A percentile compares a stretch with the other conserved stretches of the same genome.
Conservation (phyloP, 1,140 invertebrate species). For the Hylyphantes graminicola region DNA sequence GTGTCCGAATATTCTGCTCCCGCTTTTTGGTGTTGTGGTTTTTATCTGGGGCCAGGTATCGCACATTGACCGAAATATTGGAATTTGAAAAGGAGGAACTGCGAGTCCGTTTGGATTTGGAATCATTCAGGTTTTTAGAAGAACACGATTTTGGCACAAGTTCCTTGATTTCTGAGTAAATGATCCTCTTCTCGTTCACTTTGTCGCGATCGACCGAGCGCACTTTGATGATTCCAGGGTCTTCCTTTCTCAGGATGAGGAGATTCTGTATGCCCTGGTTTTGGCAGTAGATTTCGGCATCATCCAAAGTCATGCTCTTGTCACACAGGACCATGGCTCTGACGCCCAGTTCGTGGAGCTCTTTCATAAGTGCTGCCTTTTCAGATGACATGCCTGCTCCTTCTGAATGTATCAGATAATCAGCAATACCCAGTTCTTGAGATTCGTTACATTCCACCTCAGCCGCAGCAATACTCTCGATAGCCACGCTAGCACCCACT, state of each 20-base stretch:
- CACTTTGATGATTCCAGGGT: conserved; percentile 74
- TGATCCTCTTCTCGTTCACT: conserved; percentile 75
- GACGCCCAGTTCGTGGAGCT: conserved; percentile 74
- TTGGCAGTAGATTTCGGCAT: conserved; percentile 76
- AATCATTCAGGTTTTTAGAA: background rate
- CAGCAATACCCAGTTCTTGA: conserved; percentile 67
- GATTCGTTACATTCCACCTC: conserved; percentile 67
- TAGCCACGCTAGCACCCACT: conserved; percentile 80
- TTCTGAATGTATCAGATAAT: conserved; percentile 77
- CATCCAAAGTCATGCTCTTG: conserved; percentile 72
- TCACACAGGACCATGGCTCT: conserved; percentile 71
- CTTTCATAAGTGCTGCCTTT: conserved; percentile 73
- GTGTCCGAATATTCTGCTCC: conserved; percentile 44
- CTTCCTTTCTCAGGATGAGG: conserved; percentile 76
- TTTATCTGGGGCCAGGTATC: conserved; percentile 34
- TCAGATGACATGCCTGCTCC: conserved; percentile 74
- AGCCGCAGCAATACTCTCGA: conserved; percentile 76
- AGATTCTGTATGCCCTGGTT: conserved; percentile 76
- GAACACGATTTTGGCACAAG: conserved; percentile 17
- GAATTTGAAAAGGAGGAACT: conserved; percentile 21
- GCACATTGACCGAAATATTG: conserved; percentile 26
- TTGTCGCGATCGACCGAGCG: conserved; percentile 70
- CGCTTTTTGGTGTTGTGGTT: conserved; percentile 38
- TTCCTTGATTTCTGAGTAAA: conserved; percentile 67
- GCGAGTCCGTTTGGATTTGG: conserved; percentile 5